Base-by-base conservation (phyloP, 2,888 invertebrate species). In the Lasioglossum vierecki region DNA sequence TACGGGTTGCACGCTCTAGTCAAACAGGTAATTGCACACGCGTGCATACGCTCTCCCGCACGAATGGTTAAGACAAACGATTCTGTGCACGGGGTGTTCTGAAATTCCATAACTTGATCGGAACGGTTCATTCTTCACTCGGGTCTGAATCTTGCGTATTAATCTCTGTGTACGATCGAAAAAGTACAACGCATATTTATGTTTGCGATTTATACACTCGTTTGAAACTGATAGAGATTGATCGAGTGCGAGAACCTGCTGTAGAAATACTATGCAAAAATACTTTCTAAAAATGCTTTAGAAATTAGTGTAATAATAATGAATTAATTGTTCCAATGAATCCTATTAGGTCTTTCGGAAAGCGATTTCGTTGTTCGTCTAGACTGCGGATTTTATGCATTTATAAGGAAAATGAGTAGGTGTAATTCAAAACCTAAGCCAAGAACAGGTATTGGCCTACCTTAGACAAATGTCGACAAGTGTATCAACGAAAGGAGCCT, bases 11-110 rank as follows among this genome's bases (percentile, higher is more conserved):
- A 85, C 79, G 88, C 72, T 82, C 78, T 70, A 73, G 83, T 75
- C 77, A 81, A 74, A 76, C 79, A 80, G 80, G 83, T 89, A 90
- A 90, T 90, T 90, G 85, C 88, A 82, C 60, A 70, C 85, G 78
- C 80, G 84, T 78, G 80, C 83, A 41, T 74, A 60, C 63, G 49
- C 44, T 80, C 80, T 72, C 83, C 71, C 71, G 76, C 66, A 76
- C 49, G 74, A 81, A 35, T 73, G 76, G 60, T 26, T 13, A 49
- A 70, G 9, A 60, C 76, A 30, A 72, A 68, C 39, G 68, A 9
- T 13, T 78, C 22, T 63, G 63, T 63, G n/a, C 46, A 74, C 60
- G n/a, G 71, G n/a, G 49, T 68, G 66, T 44, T n/a, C 35, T 9
- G 18, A 26, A 26, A 72, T 46, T 30, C 30, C 8, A 30, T 66